Evolutionary conservation across 2,113 vertebrate genomes (phyloP), one percentile per base, ranked within the genome.

Genomic region (Ochotona curzoniae): DNA sequence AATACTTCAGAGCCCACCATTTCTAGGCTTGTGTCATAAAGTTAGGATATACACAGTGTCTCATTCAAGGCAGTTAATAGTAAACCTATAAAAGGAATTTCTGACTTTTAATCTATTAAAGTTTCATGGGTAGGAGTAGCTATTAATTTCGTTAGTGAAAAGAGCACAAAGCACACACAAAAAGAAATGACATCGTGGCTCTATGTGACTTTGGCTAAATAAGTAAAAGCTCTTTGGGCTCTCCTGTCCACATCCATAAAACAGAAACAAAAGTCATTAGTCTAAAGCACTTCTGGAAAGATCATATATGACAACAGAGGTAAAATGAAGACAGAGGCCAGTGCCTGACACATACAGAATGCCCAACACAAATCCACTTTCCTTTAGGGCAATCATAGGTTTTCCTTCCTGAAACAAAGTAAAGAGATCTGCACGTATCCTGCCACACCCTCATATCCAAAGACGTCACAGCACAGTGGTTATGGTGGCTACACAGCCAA

Each of bases 171-270:
- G 49, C 17, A 87, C 3, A 47, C 20, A 75, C 12, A 30, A 35
- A 47, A 74, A 87, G 7, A 87, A 3, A n/a, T 20, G n/a, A 25
- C 30, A 63, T 71, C 38, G 66, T 78, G 21, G 70, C 25, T 63
- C 5, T 28, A 3, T 0, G 25, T 76, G 79, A 83, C 0, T 0
- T 82, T 61, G 44, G 0, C 4, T 69, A 1, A 49, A 4, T 57
- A 0, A 44, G 0, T 54, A 63, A 84, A 25, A 63, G 8, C 2
- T 44, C 9, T 95, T 17, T 11, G 25, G 61, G 8, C 4, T 30
- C 25, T 86, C 0, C 0, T 6, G 5, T 73, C 44, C 13, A 69
- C 0, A 0, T 4, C 0, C 49, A 60, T 18, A 57, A 73, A 75
- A 47, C 28, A 4, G 13, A 32, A 38, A 61, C 32, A 80, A 80